Evolutionary conservation across 2,113 vertebrate species (phyloP).

Genomic region (Emydura subglobosa): DNA sequence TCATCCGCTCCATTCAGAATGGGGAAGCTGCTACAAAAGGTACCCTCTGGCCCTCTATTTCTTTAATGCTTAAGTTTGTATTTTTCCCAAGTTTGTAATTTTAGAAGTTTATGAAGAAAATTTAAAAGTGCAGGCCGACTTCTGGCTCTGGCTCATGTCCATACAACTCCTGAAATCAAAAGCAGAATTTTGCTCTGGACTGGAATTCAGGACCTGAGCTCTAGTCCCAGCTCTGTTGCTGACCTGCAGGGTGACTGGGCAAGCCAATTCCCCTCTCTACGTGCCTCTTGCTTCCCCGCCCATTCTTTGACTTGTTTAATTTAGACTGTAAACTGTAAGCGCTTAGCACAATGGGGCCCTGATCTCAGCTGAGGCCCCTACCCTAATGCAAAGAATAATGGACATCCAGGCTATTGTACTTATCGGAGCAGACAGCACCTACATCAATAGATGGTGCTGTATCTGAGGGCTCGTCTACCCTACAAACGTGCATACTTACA

Average conservation of each 20-base stretch:
- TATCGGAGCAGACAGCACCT: not conserved
- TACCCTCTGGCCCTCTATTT: not conserved
- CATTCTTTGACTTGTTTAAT: not conserved
- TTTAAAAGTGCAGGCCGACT: not conserved
- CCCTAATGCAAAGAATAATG: rapidly evolving
- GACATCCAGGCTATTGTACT: rapidly evolving
- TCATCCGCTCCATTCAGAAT: not conserved
- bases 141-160: not conserved
- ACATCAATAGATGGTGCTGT: not conserved
- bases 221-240: not conserved
- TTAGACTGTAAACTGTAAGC: not conserved
- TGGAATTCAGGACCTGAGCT: not conserved
- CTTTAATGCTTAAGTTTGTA: not conserved
- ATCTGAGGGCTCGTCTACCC: not conserved
- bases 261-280: not conserved
- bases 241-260: not conserved
- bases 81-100: not conserved
- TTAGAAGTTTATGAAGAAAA: not conserved
- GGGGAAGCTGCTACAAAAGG: not conserved
- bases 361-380: not conserved
- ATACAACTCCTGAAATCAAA: not conserved
- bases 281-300: not conserved
- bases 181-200: not conserved
- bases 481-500: not conserved
- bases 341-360: rapidly evolving